Evolutionary conservation across 2,888 invertebrate species (phyloP).

Genomic region (Gastrophysa polygoni): DNA sequence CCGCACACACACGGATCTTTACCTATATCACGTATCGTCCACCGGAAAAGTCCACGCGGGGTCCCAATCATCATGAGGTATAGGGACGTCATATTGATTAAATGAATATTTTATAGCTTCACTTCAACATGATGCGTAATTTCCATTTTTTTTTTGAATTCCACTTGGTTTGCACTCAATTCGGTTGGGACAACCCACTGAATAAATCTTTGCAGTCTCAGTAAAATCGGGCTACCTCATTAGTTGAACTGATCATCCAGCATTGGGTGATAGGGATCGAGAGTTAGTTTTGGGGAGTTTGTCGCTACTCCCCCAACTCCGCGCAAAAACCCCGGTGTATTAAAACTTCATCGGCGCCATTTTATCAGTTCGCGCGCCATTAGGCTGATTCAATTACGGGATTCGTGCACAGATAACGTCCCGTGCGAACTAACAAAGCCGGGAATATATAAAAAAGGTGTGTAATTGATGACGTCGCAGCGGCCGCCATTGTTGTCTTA

Average conservation of each 20-base stretch:
- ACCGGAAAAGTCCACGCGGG: no score
- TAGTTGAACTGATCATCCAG: background rate
- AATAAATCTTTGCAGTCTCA: no score
- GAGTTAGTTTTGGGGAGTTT: background rate
- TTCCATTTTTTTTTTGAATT: no score
- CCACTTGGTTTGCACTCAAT: no score
- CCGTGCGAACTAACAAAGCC: slow-evolving; percentile 41
- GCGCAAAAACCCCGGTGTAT: slow-evolving; percentile 9
- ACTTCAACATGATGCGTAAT: no score
- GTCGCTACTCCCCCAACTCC: background rate
- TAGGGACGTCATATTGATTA: no score
- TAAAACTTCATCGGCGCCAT: slow-evolving; percentile 29
- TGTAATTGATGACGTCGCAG: slow-evolving; percentile 43
- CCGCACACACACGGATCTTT: no score
- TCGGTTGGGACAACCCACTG: no score
- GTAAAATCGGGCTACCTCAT: no score
- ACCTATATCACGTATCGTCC: no score
- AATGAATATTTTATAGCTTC: no score
- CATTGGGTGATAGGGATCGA: background rate
- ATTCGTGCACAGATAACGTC: slow-evolving; percentile 34
- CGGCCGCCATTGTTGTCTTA: slow-evolving; percentile 48
- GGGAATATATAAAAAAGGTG: slow-evolving; percentile 44
- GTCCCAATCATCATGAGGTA: no score
- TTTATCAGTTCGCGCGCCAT: slow-evolving; percentile 38
- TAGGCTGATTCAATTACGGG: slow-evolving; percentile 40